phyloP scores from a whole-genome alignment of 2,113 vertebrate species.

The Gobiocypris rarus region DNA sequence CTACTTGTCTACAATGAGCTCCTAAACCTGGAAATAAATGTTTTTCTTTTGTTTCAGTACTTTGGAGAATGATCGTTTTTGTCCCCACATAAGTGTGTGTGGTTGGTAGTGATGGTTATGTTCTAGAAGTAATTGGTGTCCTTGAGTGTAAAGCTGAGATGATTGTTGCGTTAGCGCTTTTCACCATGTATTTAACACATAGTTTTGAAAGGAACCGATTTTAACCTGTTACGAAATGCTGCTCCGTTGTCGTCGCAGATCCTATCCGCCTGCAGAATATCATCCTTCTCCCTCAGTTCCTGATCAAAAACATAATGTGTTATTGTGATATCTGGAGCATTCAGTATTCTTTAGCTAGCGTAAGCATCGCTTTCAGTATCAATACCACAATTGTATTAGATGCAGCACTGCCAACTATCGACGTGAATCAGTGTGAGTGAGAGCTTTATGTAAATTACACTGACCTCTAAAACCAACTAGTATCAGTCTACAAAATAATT shows the following conservation, averaged over 20 bases:
- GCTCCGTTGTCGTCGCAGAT: too few relatives aligned
- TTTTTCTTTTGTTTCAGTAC: slow-evolving; percentile 27
- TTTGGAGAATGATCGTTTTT: slow-evolving; percentile 3
- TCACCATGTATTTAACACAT: not conserved
- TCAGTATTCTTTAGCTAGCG: not conserved
- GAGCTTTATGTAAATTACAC: not conserved
- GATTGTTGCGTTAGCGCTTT: slow-evolving; percentile 40
- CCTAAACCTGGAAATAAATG: not conserved
- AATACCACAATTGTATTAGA: not conserved
- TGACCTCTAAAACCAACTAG: too few relatives aligned
- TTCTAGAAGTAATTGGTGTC: not conserved
- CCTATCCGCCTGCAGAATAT: too few relatives aligned
- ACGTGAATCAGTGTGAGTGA: not conserved
- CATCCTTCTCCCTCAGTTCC: too few relatives aligned
- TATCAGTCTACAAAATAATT: too few relatives aligned
- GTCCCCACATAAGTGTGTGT: not conserved
- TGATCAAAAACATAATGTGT: too few relatives aligned
- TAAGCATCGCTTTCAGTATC: not conserved
- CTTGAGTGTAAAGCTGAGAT: slow-evolving; percentile 52
- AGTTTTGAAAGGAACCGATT: not conserved
- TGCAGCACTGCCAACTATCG: not conserved
- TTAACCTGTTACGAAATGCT: not conserved
- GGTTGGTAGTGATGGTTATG: slow-evolving; percentile 1
- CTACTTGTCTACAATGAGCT: slow-evolving; percentile 19
- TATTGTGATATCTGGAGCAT: too few relatives aligned